Evolutionary conservation across 35 echinoderm and acorn worm genomes (phyloP).

Genomic region (Diadema setosum): DNA sequence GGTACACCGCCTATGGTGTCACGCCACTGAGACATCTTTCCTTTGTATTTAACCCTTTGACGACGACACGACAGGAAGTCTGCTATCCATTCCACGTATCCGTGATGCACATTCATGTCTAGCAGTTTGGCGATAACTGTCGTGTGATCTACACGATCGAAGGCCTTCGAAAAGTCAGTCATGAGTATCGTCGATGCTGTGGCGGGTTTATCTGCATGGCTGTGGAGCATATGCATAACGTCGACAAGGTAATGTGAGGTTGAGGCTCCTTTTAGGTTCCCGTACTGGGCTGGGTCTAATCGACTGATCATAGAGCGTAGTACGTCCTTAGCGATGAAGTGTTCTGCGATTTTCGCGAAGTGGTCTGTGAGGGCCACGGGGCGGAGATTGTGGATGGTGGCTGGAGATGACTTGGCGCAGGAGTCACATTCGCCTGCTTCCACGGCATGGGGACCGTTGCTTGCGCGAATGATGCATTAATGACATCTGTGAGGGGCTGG

Average conservation of each 20-base stretch:
- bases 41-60: neutral
- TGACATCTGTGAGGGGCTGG: neutral
- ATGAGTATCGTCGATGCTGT: constrained; percentile 32
- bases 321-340: neutral
- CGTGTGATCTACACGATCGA: constrained; percentile 39
- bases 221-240: neutral
- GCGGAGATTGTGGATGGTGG: neutral
- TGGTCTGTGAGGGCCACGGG: neutral
- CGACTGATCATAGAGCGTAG: neutral
- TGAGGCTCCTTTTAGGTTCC: constrained; percentile 3
- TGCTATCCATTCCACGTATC: neutral
- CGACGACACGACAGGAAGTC: neutral
- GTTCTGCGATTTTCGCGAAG: constrained; percentile 22
- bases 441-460: neutral
- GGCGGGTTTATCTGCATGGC: constrained; percentile 9
- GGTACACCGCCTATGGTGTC: neutral
- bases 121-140: neutral
- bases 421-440: neutral
- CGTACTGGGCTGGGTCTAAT: neutral
- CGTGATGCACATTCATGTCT: neutral
- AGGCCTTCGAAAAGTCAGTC: constrained; percentile 65
- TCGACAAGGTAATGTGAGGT: neutral
- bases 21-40: neutral
- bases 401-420: constrained; percentile 17
- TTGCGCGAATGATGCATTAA: constrained; percentile 11